phyloP scores from a whole-genome alignment of 1,140 invertebrate genomes.

The Hypsibius dujardini region DNA sequence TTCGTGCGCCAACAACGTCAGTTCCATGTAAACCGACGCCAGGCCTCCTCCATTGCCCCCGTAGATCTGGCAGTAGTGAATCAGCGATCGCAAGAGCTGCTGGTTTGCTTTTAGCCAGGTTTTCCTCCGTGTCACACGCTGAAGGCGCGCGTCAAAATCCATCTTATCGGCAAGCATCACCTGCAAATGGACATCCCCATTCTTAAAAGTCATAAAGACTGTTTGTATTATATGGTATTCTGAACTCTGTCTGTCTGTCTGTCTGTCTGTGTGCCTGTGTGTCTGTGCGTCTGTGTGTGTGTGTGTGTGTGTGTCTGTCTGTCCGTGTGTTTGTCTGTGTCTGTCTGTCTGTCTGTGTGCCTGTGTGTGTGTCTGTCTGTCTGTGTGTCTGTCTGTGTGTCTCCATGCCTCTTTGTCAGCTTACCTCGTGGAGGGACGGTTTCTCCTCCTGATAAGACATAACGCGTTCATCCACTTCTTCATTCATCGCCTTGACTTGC shows the following conservation, averaged over 20 bases:
- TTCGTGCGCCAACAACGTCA: conserved; percentile 82
- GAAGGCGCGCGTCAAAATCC: conserved; percentile 83
- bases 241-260: no score
- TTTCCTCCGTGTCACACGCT: conserved; percentile 62
- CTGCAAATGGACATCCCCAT: conserved; percentile 35
- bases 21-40: conserved; percentile 90
- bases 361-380: no score
- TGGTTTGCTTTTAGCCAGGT: conserved; percentile 72
- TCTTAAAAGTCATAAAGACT: no score
- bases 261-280: no score
- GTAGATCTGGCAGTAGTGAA: conserved; percentile 89
- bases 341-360: no score
- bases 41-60: conserved; percentile 84
- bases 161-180: conserved; percentile 75
- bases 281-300: no score
- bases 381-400: no score
- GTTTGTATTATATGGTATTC: no score
- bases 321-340: no score
- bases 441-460: not conserved
- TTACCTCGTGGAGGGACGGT: not conserved
- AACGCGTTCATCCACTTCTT: not conserved
- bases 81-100: conserved; percentile 70
- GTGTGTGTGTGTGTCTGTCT: no score
- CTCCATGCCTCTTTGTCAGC: no score
- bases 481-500: not conserved